phyloP scores from a whole-genome alignment of 1,140 invertebrate genomes.

The Atta cephalotes region DNA sequence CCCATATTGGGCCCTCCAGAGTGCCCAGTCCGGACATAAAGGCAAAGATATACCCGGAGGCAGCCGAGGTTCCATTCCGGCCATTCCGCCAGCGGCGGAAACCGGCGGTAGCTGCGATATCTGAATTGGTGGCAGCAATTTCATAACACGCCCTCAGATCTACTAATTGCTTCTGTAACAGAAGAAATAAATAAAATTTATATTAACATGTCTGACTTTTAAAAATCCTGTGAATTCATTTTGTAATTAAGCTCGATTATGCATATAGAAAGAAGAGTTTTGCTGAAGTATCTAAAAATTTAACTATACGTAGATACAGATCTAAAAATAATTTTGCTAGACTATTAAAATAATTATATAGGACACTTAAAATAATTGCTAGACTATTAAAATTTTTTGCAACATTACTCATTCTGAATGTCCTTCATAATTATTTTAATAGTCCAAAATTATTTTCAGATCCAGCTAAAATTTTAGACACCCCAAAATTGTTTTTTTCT shows the following conservation, averaged over 20 bases:
- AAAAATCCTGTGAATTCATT: not conserved
- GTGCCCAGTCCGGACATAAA: slow-evolving; percentile 90
- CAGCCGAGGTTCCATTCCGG: slow-evolving; percentile 87
- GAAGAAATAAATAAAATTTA: slow-evolving; percentile 9
- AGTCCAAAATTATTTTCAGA: too few relatives aligned
- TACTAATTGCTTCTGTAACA: slow-evolving; percentile 20
- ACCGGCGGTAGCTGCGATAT: slow-evolving; percentile 88
- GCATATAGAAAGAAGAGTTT: too few relatives aligned
- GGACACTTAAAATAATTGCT: too few relatives aligned
- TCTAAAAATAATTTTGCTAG: too few relatives aligned
- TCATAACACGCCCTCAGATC: slow-evolving; percentile 86
- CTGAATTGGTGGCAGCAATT: slow-evolving; percentile 88
- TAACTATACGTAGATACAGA: too few relatives aligned
- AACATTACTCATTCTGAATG: too few relatives aligned
- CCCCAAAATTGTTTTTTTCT: too few relatives aligned
- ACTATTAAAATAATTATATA: too few relatives aligned
- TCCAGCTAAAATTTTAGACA: too few relatives aligned
- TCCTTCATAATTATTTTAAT: too few relatives aligned
- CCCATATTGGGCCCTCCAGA: slow-evolving; percentile 91
- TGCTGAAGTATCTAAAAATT: too few relatives aligned
- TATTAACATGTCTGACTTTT: not conserved
- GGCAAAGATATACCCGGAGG: slow-evolving; percentile 89
- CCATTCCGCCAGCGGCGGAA: slow-evolving; percentile 86
- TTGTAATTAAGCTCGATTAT: slow-evolving; percentile 3
- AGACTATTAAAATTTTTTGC: too few relatives aligned